These are phyloP conservation scores for Vanessa tameamea DNA, from an alignment of 1,140 invertebrate species.

Conservation along the genomic window DNA sequence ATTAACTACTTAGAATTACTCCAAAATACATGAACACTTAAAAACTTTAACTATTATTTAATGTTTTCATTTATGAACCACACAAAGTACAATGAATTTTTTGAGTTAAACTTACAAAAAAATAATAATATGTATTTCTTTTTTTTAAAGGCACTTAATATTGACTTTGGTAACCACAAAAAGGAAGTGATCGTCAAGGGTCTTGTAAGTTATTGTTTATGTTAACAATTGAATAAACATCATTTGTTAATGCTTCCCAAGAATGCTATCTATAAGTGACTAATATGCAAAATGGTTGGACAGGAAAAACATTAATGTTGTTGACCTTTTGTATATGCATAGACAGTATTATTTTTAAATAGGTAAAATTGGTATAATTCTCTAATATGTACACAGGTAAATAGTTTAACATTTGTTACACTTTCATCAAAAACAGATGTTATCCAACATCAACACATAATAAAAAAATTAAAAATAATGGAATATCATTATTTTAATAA, in stretches of 20 bases:
- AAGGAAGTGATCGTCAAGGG: slow-evolving; percentile 6
- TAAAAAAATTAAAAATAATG: too few relatives aligned
- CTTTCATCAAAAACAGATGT: too few relatives aligned
- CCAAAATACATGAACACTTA: not conserved
- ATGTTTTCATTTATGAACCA: not conserved
- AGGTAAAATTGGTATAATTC: not conserved
- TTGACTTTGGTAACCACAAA: not conserved
- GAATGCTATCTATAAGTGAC: slow-evolving; percentile 37
- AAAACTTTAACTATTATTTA: not conserved
- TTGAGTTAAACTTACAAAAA: not conserved
- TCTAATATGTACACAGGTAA: too few relatives aligned
- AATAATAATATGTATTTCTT: too few relatives aligned
- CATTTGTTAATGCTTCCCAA: slow-evolving; percentile 40
- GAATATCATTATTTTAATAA: too few relatives aligned
- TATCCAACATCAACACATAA: too few relatives aligned
- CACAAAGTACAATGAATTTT: not conserved
- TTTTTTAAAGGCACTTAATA: not conserved
- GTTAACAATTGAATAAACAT: slow-evolving; percentile 25
- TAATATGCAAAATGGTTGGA: slow-evolving; percentile 31
- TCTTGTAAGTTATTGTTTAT: not conserved
- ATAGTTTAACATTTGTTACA: too few relatives aligned
- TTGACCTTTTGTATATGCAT: slow-evolving; percentile 19
- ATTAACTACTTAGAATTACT: not conserved
- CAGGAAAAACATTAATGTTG: slow-evolving; percentile 35
- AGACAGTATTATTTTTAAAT: not conserved